These are phyloP conservation scores for Pyrochroa serraticornis DNA, from an alignment of 2,888 invertebrate species.

Conservation along the genomic window DNA sequence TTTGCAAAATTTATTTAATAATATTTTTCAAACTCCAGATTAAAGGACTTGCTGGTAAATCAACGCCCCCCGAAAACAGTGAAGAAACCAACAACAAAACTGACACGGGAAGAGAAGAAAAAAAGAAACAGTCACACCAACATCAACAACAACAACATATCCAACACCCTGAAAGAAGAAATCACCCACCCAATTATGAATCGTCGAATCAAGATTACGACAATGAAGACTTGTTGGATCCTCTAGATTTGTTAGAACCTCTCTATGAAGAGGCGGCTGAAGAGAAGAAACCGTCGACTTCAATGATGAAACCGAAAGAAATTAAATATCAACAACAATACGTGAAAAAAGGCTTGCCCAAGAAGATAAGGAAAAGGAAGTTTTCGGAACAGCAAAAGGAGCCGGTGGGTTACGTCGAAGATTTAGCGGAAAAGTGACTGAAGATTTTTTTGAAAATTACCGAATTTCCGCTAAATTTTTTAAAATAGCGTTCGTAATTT, in stretches of 20 bases:
- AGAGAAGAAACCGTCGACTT: conserved; percentile 32
- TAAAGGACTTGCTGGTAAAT: conserved; percentile 51
- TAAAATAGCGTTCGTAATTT: too few species aligned
- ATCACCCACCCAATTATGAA: background rate
- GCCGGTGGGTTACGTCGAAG: conserved; percentile 34
- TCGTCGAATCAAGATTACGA: conserved; percentile 20
- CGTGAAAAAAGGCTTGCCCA: conserved; percentile 24
- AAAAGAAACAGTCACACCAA: conserved; percentile 1
- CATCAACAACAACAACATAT: conserved; percentile 10
- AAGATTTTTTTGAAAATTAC: background rate
- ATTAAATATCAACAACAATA: conserved; percentile 26
- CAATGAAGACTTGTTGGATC: conserved; percentile 41
- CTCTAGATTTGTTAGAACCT: conserved; percentile 51
- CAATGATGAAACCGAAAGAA: conserved; percentile 14
- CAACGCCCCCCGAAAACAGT: conserved; percentile 23
- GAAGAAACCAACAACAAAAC: conserved; percentile 9
- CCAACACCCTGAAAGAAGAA: background rate
- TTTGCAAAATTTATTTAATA: background rate
- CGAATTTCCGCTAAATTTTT: background rate
- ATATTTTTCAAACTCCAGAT: conserved; percentile 40
- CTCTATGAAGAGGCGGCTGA: conserved; percentile 48
- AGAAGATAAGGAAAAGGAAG: conserved; percentile 34
- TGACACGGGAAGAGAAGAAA: background rate
- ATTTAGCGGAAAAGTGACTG: background rate
- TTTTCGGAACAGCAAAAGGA: conserved; percentile 37